Conservation (phyloP, 2,113 vertebrate species). For the Gymnarchus niloticus region DNA sequence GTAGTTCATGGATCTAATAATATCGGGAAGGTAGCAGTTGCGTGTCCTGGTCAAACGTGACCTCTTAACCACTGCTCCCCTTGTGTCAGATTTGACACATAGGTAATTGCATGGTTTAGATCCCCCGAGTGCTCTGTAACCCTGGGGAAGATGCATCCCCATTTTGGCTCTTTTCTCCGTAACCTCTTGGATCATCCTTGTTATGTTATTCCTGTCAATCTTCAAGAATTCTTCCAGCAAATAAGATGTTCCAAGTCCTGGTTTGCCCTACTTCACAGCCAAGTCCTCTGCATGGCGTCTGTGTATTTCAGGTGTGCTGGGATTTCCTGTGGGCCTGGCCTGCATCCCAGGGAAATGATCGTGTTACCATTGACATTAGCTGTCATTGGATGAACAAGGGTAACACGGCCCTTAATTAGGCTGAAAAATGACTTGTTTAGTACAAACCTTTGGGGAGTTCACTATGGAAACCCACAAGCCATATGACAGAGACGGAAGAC, state of each 20-base stretch:
- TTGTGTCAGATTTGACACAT: background rate
- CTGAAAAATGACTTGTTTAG: slow-evolving; percentile 5
- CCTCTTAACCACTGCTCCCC: background rate
- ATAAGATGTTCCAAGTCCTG: background rate
- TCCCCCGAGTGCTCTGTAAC: too few relatives aligned
- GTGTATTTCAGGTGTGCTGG: background rate
- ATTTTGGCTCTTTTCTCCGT: too few relatives aligned
- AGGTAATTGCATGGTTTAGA: too few relatives aligned
- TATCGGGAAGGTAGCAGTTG: background rate
- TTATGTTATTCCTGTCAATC: background rate
- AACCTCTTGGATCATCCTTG: background rate
- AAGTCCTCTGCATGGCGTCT: background rate
- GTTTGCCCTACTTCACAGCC: background rate
- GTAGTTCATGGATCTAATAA: too few relatives aligned
- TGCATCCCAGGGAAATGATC: background rate
- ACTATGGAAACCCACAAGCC: background rate
- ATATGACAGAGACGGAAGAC: background rate
- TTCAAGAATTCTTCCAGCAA: background rate
- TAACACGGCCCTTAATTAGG: background rate
- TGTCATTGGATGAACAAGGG: background rate
- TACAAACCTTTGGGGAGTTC: background rate
- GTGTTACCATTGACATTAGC: background rate
- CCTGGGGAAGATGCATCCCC: background rate
- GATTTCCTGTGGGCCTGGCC: slow-evolving; percentile 5
- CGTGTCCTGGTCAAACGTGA: background rate